phyloP scores from a whole-genome alignment of 2,113 vertebrate genomes.

The Protobothrops mucrosquamatus region DNA sequence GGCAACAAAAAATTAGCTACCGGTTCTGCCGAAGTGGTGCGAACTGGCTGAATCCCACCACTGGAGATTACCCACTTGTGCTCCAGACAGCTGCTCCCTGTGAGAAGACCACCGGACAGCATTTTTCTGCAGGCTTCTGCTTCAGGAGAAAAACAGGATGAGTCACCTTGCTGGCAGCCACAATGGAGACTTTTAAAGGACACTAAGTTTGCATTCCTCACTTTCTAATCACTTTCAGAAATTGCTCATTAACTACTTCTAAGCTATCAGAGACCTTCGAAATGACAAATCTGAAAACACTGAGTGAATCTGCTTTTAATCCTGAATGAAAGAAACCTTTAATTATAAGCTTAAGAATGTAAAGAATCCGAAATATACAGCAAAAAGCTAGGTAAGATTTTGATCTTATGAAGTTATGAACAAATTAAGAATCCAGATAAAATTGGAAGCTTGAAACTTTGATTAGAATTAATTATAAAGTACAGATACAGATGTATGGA shows the following conservation, averaged over 20 bases:
- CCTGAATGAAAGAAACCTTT: background rate
- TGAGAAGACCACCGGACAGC: background rate
- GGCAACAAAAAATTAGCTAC: no score
- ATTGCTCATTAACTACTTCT: background rate
- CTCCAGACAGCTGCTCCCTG: background rate
- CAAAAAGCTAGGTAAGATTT: background rate
- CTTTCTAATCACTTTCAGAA: background rate
- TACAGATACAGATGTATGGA: background rate
- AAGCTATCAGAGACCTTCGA: background rate
- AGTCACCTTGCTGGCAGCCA: background rate
- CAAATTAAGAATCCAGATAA: background rate
- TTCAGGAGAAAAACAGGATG: background rate
- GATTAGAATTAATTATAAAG: background rate
- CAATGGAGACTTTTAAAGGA: background rate
- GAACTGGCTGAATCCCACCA: no score
- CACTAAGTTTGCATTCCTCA: background rate
- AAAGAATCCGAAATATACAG: background rate
- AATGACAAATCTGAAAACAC: background rate
- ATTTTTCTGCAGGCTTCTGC: background rate
- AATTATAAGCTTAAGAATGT: background rate
- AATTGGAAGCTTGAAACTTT: background rate
- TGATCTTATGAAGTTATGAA: background rate
- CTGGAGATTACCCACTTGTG: background rate
- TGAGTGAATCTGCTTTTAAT: background rate
- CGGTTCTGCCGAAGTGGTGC: no score